These are phyloP conservation scores for Edolisoma coerulescens DNA, from an alignment of 2,113 vertebrate genomes.

Conservation along the genomic window DNA sequence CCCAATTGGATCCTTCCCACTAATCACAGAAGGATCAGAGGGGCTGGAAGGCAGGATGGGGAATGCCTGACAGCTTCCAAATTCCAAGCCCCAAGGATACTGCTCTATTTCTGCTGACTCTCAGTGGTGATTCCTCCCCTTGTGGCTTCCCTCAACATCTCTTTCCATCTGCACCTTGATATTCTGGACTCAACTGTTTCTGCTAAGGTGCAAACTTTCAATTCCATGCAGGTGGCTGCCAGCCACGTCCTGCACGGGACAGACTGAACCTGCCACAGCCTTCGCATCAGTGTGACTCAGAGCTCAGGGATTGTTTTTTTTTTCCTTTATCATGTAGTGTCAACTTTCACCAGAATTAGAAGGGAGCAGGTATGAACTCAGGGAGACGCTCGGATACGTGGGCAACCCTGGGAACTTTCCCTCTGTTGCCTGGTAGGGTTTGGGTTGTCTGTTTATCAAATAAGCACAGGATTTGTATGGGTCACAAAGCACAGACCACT, in stretches of 20 bases:
- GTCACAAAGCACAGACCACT: background rate
- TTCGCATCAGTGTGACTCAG: background rate
- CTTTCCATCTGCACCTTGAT: background rate
- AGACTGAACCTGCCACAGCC: background rate
- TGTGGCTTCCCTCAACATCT: rapidly evolving
- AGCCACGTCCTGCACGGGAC: background rate
- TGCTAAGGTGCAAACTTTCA: background rate
- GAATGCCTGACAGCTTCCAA: background rate
- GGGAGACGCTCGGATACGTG: background rate
- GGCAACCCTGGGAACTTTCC: background rate
- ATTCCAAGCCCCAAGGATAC: background rate
- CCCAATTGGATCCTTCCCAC: background rate
- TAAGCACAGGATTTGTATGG: background rate
- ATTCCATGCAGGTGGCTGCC: background rate
- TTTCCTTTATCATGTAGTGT: background rate
- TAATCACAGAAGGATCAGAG: background rate
- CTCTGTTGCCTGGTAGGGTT: background rate
- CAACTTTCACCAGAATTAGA: background rate
- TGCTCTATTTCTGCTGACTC: background rate
- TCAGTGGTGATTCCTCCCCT: background rate
- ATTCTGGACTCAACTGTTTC: background rate
- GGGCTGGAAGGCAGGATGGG: background rate
- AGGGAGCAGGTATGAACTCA: background rate
- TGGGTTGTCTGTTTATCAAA: background rate
- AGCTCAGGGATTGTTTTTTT: background rate